Conservation (phyloP, 2,888 invertebrate species). For the Diaperis boleti region DNA sequence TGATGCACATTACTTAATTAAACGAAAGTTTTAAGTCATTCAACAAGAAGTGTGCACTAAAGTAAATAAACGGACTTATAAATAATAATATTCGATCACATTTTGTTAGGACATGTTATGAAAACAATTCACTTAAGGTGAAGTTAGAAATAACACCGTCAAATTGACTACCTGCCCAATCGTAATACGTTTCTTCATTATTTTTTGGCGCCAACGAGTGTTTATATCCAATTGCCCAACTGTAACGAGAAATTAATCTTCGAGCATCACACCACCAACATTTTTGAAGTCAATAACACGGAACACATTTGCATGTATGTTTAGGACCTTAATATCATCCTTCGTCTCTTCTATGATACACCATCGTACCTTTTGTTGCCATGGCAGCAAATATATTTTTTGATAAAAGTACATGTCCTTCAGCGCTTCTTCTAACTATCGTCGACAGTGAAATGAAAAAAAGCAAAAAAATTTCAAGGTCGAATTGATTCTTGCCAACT, state of each 20-base stretch:
- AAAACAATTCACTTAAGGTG: slow-evolving; percentile 34
- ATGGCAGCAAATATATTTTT: no score
- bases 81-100: slow-evolving; percentile 30
- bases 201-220: slow-evolving; percentile 34
- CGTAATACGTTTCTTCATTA: slow-evolving; percentile 18
- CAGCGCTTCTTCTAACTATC: background rate
- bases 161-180: slow-evolving; percentile 35
- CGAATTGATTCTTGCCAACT: slow-evolving; percentile 27
- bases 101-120: slow-evolving; percentile 31
- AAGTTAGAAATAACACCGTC: slow-evolving; percentile 26
- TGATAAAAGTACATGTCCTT: no score
- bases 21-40: slow-evolving; percentile 3
- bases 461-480: slow-evolving; percentile 34
- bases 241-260: background rate
- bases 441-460: slow-evolving; percentile 14
- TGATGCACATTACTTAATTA: no score
- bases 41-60: slow-evolving; percentile 9
- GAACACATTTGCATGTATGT: no score
- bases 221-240: slow-evolving; percentile 29
- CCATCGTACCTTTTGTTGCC: no score
- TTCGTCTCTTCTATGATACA: no score
- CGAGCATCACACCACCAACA: slow-evolving; percentile 11
- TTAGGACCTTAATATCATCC: no score
- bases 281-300: slow-evolving; percentile 12
- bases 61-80: slow-evolving; percentile 20